Evolutionary conservation across 2,888 invertebrate species (phyloP), one percentile per base, ranked within the genome.

Genomic region (Tubulanus polymorphus): DNA sequence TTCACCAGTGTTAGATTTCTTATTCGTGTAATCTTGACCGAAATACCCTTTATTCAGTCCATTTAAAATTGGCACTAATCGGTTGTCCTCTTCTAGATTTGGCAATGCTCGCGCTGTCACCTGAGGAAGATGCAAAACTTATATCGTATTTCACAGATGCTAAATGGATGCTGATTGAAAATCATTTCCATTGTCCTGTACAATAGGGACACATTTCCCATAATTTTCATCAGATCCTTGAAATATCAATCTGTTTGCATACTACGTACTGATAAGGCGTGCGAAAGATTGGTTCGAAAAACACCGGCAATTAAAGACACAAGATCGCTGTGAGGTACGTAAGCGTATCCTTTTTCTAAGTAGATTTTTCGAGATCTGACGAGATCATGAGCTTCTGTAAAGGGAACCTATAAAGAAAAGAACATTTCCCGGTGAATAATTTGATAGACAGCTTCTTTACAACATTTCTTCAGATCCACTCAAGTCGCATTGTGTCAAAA

Each of bases 381-480:
- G 63, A 97, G 83, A 72, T 95, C 93, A 25, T 89, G 79, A 0
- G 93, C 96, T 78, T 93, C 89, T 52, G 84, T 84, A 75, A 94
- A 97, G 37, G 86, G 87, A 0, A 94, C 89, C 84, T 91, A 87
- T 72, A 87, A 90, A 78, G 89, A 88, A 29, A 26, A 32, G 37
- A 37, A 50, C 25, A 25, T 8, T 18, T 26, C 25, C 28, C 12
- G 28, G 8, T 5, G 18, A 1, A 27, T 26, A 29, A 32, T 26
- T 41, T 51, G 37, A 37, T 15, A 37, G 23, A 30, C 23, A 52
- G 12, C 15, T 23, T 3, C 3, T 23, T 20, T 18, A 20, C 20
- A 37, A 47, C 37, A 18, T 23, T 41, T 52, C 28, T 3, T 25
- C 8, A 45, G 28, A n/a, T 18, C 37, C 8, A 57, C 18, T 10